Conservation (phyloP, 2,797 vertebrate species). For the Chelonia mydas region DNA sequence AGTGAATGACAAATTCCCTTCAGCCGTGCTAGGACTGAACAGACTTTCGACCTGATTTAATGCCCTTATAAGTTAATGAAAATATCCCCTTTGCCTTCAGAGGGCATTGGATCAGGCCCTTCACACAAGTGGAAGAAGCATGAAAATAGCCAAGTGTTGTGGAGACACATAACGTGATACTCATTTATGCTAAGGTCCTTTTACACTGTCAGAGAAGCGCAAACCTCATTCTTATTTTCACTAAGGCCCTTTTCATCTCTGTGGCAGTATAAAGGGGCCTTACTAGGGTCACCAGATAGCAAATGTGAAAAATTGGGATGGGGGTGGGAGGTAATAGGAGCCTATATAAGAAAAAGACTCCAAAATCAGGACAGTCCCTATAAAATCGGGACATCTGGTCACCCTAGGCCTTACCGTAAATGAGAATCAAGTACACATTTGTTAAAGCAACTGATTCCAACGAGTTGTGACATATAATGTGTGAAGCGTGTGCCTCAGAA, state of each 20-base stretch:
- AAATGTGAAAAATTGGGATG: too few species aligned
- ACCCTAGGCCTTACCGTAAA: background rate
- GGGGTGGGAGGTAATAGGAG: too few species aligned
- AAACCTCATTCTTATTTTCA: background rate
- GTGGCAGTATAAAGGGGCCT: background rate
- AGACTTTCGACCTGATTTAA: background rate
- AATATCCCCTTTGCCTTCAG: background rate
- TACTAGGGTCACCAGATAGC: background rate
- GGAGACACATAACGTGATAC: background rate
- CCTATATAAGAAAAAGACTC: too few species aligned
- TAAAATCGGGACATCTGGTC: too few species aligned
- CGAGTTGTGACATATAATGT: background rate
- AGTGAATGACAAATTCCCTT: background rate
- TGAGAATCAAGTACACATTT: background rate
- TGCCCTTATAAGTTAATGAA: background rate
- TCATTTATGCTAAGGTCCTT: background rate
- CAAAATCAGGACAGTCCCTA: too few species aligned
- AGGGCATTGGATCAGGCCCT: background rate
- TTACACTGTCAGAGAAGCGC: background rate
- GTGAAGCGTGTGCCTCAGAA: background rate
- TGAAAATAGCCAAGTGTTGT: background rate
- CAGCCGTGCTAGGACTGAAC: background rate
- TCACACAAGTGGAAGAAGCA: background rate
- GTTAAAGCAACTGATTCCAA: slow-evolving; percentile 14
- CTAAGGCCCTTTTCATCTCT: background rate